A percentile compares a stretch with the other conserved stretches of the same genome.
Conservation (phyloP, 2,797 vertebrate species). For the Oceanodroma leucorhoa region DNA sequence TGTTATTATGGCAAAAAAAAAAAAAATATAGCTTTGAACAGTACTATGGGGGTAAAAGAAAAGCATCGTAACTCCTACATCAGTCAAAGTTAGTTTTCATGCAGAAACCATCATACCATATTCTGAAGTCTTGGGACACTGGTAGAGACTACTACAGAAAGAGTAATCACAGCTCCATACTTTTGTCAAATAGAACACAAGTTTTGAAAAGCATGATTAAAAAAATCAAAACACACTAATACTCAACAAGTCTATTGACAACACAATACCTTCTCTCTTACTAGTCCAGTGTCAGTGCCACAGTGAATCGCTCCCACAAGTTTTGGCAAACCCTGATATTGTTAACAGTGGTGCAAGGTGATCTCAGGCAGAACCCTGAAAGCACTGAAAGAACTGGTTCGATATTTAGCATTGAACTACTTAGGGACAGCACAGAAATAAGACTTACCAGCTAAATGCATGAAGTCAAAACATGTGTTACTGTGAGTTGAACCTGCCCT, state of each 20-base stretch:
- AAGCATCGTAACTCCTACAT: background rate
- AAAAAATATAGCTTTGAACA: background rate
- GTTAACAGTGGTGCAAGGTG: background rate
- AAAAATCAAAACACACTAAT: background rate
- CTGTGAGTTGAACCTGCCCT: background rate
- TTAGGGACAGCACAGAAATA: background rate
- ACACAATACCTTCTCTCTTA: accelerated
- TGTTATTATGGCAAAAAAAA: background rate
- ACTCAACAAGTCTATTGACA: background rate
- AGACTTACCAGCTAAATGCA: background rate
- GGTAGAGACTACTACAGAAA: background rate
- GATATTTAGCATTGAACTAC: background rate
- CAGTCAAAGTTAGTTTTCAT: background rate
- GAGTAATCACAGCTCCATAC: background rate
- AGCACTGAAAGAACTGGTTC: background rate
- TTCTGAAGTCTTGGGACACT: background rate
- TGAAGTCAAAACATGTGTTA: background rate
- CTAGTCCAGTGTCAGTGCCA: background rate
- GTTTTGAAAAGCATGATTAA: background rate
- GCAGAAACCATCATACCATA: background rate
- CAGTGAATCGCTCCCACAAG: background rate
- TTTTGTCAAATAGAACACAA: background rate
- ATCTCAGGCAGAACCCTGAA: background rate
- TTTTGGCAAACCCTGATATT: background rate
- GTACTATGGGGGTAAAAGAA: background rate